These are phyloP conservation scores for Gobius niger DNA, from an alignment of 2,113 vertebrate species.

Conservation along the genomic window DNA sequence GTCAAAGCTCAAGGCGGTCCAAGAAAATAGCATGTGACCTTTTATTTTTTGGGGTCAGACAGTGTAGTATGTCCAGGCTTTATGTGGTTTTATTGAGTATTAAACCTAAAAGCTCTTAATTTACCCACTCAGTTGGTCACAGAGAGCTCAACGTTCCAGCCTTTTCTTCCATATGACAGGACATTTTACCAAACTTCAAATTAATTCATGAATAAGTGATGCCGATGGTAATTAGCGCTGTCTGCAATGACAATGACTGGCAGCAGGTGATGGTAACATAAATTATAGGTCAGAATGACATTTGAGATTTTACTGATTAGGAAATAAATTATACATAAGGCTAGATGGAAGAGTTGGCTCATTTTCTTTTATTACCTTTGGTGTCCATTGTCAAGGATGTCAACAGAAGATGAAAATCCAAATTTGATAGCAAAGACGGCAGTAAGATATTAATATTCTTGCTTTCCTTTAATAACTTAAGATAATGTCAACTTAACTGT, in stretches of 20 bases:
- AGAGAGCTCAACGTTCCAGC: background rate
- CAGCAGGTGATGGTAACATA: conserved; percentile 4
- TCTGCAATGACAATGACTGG: background rate
- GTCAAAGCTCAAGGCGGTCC: no score
- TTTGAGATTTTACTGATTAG: background rate
- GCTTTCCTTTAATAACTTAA: no score
- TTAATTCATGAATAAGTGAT: background rate
- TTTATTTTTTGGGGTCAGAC: no score
- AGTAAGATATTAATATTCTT: background rate
- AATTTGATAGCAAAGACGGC: background rate
- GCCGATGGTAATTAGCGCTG: background rate
- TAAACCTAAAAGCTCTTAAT: background rate
- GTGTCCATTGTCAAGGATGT: background rate
- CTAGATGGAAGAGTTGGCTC: background rate
- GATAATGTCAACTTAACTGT: no score
- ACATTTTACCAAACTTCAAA: conserved; percentile 4
- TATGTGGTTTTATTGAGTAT: background rate
- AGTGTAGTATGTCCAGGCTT: no score
- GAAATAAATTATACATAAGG: background rate
- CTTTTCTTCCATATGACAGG: background rate
- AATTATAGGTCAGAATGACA: background rate
- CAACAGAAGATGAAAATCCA: background rate
- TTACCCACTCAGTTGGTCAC: background rate
- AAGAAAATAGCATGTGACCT: no score
- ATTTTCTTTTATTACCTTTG: conserved; percentile 1